A percentile compares a stretch with the other conserved stretches of the same genome.
These are phyloP conservation scores for Temnothorax curvispinosus DNA, from an alignment of 1,140 invertebrate genomes.

Conservation along the genomic window DNA sequence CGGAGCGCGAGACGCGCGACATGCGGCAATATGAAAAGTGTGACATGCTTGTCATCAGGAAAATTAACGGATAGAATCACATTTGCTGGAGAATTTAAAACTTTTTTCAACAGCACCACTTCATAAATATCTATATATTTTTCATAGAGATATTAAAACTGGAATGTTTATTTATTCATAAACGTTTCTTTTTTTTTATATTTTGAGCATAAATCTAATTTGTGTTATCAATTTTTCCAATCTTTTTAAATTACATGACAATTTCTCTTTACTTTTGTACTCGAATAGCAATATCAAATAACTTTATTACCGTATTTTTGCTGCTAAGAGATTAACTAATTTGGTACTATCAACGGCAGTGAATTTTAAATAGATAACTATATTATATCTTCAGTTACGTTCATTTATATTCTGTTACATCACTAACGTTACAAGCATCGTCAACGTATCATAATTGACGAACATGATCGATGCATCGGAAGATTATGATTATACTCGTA, in stretches of 20 bases:
- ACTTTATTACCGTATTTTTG: too few species aligned
- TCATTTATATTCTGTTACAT: conserved; percentile 3
- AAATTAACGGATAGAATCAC: conserved; percentile 70
- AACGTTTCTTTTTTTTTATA: conserved; percentile 1
- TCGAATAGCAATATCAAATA: background rate
- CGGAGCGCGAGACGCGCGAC: background rate
- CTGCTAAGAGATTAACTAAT: too few species aligned
- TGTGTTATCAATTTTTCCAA: background rate
- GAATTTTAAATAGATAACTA: background rate
- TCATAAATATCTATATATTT: background rate
- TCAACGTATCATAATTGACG: conserved; percentile 40
- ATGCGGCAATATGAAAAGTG: conserved; percentile 47
- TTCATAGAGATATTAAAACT: background rate
- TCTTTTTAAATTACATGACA: background rate
- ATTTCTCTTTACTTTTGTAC: background rate
- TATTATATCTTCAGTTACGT: background rate
- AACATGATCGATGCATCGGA: conserved; percentile 65
- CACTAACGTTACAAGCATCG: background rate
- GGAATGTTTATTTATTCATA: background rate
- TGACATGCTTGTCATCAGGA: conserved; percentile 64
- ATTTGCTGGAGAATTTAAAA: conserved; percentile 47
- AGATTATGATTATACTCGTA: conserved; percentile 71
- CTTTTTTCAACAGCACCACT: background rate
- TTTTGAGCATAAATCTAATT: background rate
- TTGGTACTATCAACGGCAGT: too few species aligned